Conservation (phyloP, 1,140 invertebrate species). For the Medauroidea extradentata region DNA sequence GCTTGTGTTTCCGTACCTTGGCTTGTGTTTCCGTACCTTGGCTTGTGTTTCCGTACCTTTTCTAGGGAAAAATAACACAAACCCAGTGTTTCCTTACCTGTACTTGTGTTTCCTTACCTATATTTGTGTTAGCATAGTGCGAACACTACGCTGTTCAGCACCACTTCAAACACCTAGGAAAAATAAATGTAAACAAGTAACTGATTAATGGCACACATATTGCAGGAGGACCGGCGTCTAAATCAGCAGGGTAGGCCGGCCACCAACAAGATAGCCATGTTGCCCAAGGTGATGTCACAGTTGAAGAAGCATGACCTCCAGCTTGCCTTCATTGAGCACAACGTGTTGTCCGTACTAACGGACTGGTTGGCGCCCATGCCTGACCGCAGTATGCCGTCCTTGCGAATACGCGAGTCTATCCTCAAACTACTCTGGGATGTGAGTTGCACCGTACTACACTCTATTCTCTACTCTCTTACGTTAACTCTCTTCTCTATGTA, state of each 20-base stretch:
- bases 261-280: constrained; percentile 86
- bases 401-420: constrained; percentile 85
- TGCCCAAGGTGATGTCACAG: constrained; percentile 83
- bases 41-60: no score
- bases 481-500: no score
- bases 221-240: constrained; percentile 78
- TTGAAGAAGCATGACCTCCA: constrained; percentile 93
- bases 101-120: no score
- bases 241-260: constrained; percentile 81
- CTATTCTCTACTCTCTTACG: no score
- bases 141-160: no score
- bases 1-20: no score
- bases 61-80: no score
- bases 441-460: constrained; percentile 37
- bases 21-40: no score
- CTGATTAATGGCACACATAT: constrained; percentile 15
- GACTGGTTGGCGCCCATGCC: constrained; percentile 99
- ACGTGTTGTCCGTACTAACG: constrained; percentile 86
- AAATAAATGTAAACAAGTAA: no score
- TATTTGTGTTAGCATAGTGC: no score
- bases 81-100: no score
- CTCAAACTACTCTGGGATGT: constrained; percentile 85
- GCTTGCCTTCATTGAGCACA: constrained; percentile 92
- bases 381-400: constrained; percentile 89
- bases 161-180: no score